phyloP scores from a whole-genome alignment of 2,888 invertebrate genomes.

The Hoplodrina ambigua region DNA sequence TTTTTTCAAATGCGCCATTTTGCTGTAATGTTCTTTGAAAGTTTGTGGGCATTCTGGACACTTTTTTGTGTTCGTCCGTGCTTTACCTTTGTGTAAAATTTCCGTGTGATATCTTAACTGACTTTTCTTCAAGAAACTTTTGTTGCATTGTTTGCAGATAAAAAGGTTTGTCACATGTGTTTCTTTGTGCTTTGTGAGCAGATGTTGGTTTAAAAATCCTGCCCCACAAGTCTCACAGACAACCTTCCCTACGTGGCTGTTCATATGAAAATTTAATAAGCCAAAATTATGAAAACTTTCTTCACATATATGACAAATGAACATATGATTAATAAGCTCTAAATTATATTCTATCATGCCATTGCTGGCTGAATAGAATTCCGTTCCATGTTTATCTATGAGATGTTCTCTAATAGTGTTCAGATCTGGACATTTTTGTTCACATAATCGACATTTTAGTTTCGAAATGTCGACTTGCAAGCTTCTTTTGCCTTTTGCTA shows the following conservation, averaged over 20 bases:
- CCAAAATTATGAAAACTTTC: conserved; percentile 71
- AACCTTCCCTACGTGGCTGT: conserved; percentile 75
- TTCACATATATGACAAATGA: conserved; percentile 74
- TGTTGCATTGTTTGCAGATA: conserved; percentile 79
- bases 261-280: conserved; percentile 75
- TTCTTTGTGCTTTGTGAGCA: conserved; percentile 74
- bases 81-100: conserved; percentile 75
- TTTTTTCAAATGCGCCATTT: conserved; percentile 73
- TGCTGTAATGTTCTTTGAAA: conserved; percentile 78
- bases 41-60: conserved; percentile 72
- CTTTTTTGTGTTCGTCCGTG: conserved; percentile 67
- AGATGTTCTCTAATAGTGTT: conserved; percentile 71
- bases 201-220: conserved; percentile 73
- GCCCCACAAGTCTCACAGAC: conserved; percentile 80
- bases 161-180: conserved; percentile 67
- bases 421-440: conserved; percentile 62
- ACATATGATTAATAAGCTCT: conserved; percentile 66
- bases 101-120: conserved; percentile 83
- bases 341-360: conserved; percentile 79
- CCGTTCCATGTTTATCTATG: conserved; percentile 62
- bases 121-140: conserved; percentile 80
- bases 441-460: conserved; percentile 74
- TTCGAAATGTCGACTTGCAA: conserved; percentile 76
- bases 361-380: conserved; percentile 70
- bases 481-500: conserved; percentile 72